Evolutionary conservation across 1,140 invertebrate species (phyloP), one percentile per base, ranked within the genome.

Genomic region (Ostrea denselamellosa): DNA sequence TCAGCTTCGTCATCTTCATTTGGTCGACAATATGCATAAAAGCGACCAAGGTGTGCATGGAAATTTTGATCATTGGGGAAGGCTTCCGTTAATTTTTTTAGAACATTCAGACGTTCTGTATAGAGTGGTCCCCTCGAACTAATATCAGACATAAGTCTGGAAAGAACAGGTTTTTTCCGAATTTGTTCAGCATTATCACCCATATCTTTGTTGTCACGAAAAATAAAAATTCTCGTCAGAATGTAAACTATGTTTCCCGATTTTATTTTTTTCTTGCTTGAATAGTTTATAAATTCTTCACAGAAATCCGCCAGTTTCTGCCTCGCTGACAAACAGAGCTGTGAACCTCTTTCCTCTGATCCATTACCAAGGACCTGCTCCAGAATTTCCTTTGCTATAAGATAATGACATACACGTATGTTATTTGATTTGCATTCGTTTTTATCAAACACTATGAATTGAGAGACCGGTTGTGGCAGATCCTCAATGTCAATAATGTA

Each of bases 311-410:
- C 65, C 10, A 90, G 86, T 51, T 89, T 88, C 56, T 62, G 52
- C 22, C 85, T 84, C 14, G 90, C 89, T 17, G 56, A 12, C 17
- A 25, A 17, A 58, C 85, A 77, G 1, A 91, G 62, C 19, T 86
- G 25, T 56, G 82, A 62, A 4, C 7, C 25, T 77, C 85, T 28
- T 62, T 84, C 58, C 28, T 34, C n/a, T 14, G 56, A 82, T 51
- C 17, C 82, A 51, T 71, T 87, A 34, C 58, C 85, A 9, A 58
- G 85, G 56, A 92, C 88, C 28, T 90, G 90, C 53, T 92, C 91
- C 2, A 92, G 71, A 10, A 92, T 92, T 86, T 92, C 92, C 71
- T 88, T 91, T n/a, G 92, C 92, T 25, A 92, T 65, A 10, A 90
- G 44, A 65, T 90, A 90, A 56, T 92, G 91, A 54, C 89, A 90